These are phyloP conservation scores for Cecropterus lyciades DNA, from an alignment of 1,140 invertebrate species.

Conservation along the genomic window DNA sequence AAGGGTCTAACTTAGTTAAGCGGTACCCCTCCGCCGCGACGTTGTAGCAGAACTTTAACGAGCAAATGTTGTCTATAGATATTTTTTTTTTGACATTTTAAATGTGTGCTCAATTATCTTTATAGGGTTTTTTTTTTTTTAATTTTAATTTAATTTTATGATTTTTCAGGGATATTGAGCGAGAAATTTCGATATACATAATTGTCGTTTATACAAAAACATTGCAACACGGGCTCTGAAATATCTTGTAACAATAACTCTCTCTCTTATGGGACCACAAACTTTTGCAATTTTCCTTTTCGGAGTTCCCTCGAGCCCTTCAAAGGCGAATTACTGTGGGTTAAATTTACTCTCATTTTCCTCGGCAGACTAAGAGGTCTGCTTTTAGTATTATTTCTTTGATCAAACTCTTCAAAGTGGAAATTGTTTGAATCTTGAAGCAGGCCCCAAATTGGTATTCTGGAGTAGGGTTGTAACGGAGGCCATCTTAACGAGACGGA, in stretches of 20 bases:
- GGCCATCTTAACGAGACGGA: too few species aligned
- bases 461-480: too few species aligned
- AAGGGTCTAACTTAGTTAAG: too few species aligned
- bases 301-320: constrained; percentile 63
- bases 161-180: constrained; percentile 31
- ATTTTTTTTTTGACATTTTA: too few species aligned
- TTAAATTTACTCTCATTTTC: constrained; percentile 80
- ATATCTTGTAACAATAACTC: constrained; percentile 46
- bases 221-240: constrained; percentile 37
- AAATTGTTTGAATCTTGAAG: constrained; percentile 75
- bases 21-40: too few species aligned
- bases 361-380: constrained; percentile 50
- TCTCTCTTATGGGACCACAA: constrained; percentile 73
- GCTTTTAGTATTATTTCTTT: constrained; percentile 82
- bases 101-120: too few species aligned
- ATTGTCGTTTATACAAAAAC: constrained; percentile 41
- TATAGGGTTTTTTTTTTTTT: too few species aligned
- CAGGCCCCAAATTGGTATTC: constrained; percentile 72
- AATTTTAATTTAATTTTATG: too few species aligned
- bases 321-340: constrained; percentile 79
- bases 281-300: constrained; percentile 79
- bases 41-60: too few species aligned
- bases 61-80: too few species aligned
- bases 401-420: constrained; percentile 72
- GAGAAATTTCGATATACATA: constrained; percentile 44